Base-by-base conservation (phyloP, 2,888 invertebrate species). In the Tetragonisca angustula region DNA sequence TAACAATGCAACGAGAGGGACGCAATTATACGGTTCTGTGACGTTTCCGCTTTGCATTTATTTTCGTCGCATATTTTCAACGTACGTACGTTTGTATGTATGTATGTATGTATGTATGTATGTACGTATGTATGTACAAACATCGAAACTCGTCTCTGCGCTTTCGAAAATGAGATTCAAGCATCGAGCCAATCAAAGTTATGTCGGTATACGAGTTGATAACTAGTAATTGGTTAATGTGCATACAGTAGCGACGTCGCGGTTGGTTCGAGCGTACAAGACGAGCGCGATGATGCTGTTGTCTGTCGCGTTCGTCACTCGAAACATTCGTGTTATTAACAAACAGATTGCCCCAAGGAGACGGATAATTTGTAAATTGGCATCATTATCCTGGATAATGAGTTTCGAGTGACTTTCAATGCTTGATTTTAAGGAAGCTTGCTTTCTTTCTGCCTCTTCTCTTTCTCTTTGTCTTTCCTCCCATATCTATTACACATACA, bases 1-100 rank as follows among this genome's bases (percentile, higher is more conserved):
- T 87, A 83, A 81, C 79, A 83, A 77, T 77, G 72, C 64, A 59
- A 76, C 70, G 78, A 71, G 78, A 67, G 79, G 27, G 27, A 19
- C 21, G 50, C 70, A 78, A 80, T 80, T 80, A 78, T 59, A 65
- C 78, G 43, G 59, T 50, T 19, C n/a, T 24, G 62, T 27, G 52
- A 32, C 67, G 27, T 69, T 59, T 70, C 85, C 87, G 80, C 64
- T 72, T 68, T 62, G 81, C 79, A 84, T 77, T 77, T 71, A 88
- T 87, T 83, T 69, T 81, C 85, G 78, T 83, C 80, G 85, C 76
- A 75, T 89, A 84, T 89, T 89, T 84, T 76, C 77, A 79, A 85
- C 77, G 79, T 67, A 72, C 83, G 79, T 83, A 89, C 9, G 43
- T 43, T 0, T 1, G 43, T 43, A 0, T 43, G 9, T 43, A 32